phyloP scores from a whole-genome alignment of 1,140 invertebrate species.

The Phortica variegata region DNA sequence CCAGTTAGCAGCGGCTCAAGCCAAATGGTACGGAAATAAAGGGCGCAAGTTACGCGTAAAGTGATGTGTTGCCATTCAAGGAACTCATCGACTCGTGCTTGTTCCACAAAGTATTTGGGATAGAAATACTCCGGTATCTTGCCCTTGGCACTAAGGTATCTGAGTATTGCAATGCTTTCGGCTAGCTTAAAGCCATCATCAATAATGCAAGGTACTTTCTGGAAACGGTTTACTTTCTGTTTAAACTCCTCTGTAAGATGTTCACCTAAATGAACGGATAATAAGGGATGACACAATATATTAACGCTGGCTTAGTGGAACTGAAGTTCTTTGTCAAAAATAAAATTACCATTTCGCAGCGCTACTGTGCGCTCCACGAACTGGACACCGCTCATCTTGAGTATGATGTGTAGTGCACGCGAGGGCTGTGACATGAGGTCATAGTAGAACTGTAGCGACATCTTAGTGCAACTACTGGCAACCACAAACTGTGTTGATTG shows the following conservation, averaged over 20 bases:
- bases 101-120: conserved; percentile 67
- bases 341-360: conserved; percentile 62
- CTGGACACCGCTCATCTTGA: conserved; percentile 66
- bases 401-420: conserved; percentile 70
- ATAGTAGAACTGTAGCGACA: conserved; percentile 66
- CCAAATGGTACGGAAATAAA: conserved; percentile 68
- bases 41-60: conserved; percentile 65
- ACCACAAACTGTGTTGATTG: too few species aligned
- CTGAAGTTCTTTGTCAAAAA: conserved; percentile 3
- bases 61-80: conserved; percentile 86
- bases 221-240: conserved; percentile 71
- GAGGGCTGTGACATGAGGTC: conserved; percentile 77
- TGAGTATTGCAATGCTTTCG: conserved; percentile 72
- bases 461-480: too few species aligned
- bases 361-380: conserved; percentile 64
- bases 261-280: conserved; percentile 62
- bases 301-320: conserved; percentile 9
- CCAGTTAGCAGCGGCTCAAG: conserved; percentile 61
- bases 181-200: conserved; percentile 73
- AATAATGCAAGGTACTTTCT: conserved; percentile 74
- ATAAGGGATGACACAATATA: conserved; percentile 14
- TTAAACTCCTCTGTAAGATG: conserved; percentile 71
- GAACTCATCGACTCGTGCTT: conserved; percentile 80
- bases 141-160: conserved; percentile 46
- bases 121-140: conserved; percentile 69